A percentile compares a stretch with the other conserved stretches of the same genome.
These are phyloP conservation scores for Paraplagusia blochii DNA, from an alignment of 2,113 vertebrate genomes.

Conservation along the genomic window DNA sequence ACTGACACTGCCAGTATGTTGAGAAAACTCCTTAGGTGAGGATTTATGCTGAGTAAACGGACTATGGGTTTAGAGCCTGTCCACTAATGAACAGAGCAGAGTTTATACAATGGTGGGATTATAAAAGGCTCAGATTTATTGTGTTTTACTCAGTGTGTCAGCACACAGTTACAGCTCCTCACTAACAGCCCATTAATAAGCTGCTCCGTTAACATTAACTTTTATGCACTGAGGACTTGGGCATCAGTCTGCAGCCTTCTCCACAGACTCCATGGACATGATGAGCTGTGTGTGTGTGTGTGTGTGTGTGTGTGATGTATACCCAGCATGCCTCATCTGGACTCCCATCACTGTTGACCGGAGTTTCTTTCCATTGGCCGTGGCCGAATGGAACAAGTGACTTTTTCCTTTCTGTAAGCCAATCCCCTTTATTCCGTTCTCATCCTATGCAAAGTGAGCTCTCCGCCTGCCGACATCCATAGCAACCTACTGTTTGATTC, in stretches of 20 bases:
- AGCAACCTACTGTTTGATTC: conserved; percentile 53
- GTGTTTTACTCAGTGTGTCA: background rate
- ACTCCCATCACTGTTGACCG: conserved; percentile 55
- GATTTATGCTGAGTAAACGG: conserved; percentile 7
- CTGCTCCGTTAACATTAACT: conserved; percentile 40
- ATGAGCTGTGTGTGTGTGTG: conserved; percentile 20
- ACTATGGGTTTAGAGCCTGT: background rate
- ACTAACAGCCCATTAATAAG: conserved; percentile 21
- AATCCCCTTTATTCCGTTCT: conserved; percentile 47
- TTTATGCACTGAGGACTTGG: conserved; percentile 4
- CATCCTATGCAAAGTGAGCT: conserved; percentile 43
- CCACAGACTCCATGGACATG: conserved; percentile 25
- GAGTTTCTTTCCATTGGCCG: conserved; percentile 69
- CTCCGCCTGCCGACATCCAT: conserved; percentile 37
- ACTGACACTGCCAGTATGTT: too few species aligned
- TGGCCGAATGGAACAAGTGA: conserved; percentile 69
- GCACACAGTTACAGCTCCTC: background rate
- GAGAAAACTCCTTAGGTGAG: too few species aligned
- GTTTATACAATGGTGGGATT: background rate
- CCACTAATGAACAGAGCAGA: background rate
- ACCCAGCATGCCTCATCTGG: conserved; percentile 53
- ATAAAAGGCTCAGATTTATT: background rate
- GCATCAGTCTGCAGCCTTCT: conserved; percentile 30
- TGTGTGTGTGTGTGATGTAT: conserved; percentile 29
- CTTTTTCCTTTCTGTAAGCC: conserved; percentile 44